Base-by-base conservation (phyloP, 1,140 invertebrate species). In the Rhynchophorus ferrugineus region DNA sequence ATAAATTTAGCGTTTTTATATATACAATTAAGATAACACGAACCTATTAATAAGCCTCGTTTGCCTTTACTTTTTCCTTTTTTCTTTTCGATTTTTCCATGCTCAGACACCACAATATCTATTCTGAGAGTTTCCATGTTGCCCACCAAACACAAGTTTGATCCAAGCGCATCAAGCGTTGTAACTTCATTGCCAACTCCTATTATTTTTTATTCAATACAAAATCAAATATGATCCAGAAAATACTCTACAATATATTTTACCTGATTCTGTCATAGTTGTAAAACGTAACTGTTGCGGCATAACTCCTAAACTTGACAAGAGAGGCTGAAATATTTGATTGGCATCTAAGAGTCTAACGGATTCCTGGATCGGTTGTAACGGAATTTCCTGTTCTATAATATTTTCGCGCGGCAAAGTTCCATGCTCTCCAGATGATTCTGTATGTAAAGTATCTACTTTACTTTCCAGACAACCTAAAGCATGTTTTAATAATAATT, bases 81-180 rank as follows among this genome's bases (percentile, higher is more conserved):
- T 55, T 70, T 71, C 45, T 66, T 68, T 17, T 74, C 73, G 8
- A 65, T 60, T 54, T 74, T 72, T 16, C 82, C 82, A 60, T 82
- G 81, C 69, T 90, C 87, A 62, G 86, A 88, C 47, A 95, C 92
- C 14, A 95, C 90, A 66, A 97, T 96, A 67, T 96, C 90, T 48
- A 96, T 90, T 53, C 88, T 81, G 72, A 97, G 84, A 1, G 82
- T 80, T 56, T 94, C 89, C 69, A 96, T 84, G 60, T 80, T 82
- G 9, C 84, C 88, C 47, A 88, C 83, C n/a, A 96, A 73, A 8
- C 89, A 90, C 21, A 96, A 73, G 72, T 92, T 92, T 3, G 90
- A 91, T 3, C 91, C 92, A 63, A 94, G 83, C 44, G 89, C 90
- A 61, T 94, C 88, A 53, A 92, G 74, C 0, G 83, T 81, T 2